Evolutionary conservation across 2,888 invertebrate species (phyloP).

Genomic region (Dolomedes plantarius): DNA sequence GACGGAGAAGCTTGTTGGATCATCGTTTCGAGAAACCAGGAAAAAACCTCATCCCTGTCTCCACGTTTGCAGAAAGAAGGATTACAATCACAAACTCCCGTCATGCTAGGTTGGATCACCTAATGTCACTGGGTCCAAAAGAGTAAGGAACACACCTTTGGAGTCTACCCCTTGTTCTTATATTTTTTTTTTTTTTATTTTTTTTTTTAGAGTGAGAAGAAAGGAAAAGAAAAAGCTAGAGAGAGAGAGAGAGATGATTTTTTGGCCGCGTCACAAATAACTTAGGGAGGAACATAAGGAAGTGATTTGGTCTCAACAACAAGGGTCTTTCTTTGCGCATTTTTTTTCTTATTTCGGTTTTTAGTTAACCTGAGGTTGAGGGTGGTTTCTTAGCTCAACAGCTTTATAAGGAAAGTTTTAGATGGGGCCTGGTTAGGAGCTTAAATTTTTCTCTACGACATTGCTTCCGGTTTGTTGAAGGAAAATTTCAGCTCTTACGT

Average conservation of each 20-base stretch:
- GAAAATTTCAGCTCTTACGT: no score
- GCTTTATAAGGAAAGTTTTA: no score
- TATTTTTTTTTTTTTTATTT: constrained; percentile 6
- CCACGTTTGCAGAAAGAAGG: neutral
- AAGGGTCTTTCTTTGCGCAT: neutral
- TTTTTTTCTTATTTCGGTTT: neutral
- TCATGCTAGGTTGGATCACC: constrained; percentile 57
- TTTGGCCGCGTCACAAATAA: constrained; percentile 64
- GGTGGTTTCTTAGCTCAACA: constrained; percentile 5
- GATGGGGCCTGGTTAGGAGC: no score
- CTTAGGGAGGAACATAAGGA: constrained; percentile 64
- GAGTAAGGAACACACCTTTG: constrained; percentile 45
- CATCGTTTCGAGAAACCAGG: neutral
- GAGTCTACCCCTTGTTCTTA: constrained; percentile 12
- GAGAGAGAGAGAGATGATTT: constrained; percentile 56
- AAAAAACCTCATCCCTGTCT: neutral
- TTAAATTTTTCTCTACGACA: no score
- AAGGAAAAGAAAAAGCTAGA: no score
- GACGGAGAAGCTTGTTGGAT: neutral
- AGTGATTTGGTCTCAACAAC: constrained; percentile 50
- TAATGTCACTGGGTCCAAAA: constrained; percentile 65
- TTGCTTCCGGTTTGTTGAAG: no score
- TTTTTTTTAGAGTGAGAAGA: constrained; percentile 3
- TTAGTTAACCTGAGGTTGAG: neutral
- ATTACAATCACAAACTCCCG: constrained; percentile 42